Evolutionary conservation across 2,797 vertebrate species (phyloP).

Genomic region (Podarcis siculus): DNA sequence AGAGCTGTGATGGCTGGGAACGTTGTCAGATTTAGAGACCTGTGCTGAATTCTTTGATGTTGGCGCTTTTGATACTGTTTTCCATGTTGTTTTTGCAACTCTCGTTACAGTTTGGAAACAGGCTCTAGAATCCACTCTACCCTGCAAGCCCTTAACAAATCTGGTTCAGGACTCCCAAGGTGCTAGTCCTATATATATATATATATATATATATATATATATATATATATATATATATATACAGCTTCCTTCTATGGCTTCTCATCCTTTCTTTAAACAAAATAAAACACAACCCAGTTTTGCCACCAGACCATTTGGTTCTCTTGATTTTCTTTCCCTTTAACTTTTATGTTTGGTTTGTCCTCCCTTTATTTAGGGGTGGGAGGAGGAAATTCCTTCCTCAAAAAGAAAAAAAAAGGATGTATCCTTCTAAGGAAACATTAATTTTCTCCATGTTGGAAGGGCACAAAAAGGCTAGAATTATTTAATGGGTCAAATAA

Average conservation of each 20-base stretch:
- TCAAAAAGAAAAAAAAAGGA: neutral
- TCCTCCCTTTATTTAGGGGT: slow-evolving; percentile 20
- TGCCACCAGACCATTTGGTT: slow-evolving; percentile 58
- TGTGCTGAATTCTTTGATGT: neutral
- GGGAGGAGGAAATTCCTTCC: neutral
- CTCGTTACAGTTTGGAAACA: slow-evolving; percentile 35
- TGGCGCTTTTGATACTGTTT: slow-evolving; percentile 31
- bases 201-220: slow-evolving; percentile 8
- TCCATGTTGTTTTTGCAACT: slow-evolving; percentile 1
- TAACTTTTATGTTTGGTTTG: slow-evolving; percentile 46
- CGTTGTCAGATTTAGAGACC: neutral
- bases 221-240: neutral
- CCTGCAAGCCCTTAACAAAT: neutral
- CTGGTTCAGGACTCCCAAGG: neutral
- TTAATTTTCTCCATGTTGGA: slow-evolving; percentile 40
- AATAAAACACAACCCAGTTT: slow-evolving; percentile 12
- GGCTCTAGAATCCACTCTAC: neutral
- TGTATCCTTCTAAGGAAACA: neutral
- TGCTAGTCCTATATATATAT: slow-evolving; percentile 21
- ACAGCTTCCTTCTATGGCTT: neutral
- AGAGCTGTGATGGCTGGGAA: neutral
- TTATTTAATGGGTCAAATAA: neutral
- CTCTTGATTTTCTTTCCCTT: slow-evolving; percentile 35
- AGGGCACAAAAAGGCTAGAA: slow-evolving; percentile 9
- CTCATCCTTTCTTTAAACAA: slow-evolving; percentile 9